Conservation (phyloP, 2,797 vertebrate species). For the Megalops cyprinoides region DNA sequence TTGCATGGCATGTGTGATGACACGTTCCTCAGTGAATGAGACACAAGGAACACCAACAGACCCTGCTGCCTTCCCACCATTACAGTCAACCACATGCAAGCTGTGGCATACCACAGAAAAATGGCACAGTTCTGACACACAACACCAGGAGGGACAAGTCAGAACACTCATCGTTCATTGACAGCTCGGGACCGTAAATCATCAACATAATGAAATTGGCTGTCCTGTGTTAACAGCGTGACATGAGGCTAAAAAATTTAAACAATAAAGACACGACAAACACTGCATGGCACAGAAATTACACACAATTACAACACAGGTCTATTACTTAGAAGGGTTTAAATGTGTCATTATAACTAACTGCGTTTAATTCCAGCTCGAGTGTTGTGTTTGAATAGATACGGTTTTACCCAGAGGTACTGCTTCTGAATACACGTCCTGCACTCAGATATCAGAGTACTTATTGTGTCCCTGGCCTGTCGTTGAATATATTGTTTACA, state of each 20-base stretch:
- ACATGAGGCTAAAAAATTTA: neutral
- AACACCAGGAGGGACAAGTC: neutral
- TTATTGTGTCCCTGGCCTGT: neutral
- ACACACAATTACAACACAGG: neutral
- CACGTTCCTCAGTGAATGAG: too few species aligned
- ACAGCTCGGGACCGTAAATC: neutral
- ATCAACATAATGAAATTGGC: neutral
- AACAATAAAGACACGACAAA: neutral
- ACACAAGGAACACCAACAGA: too few species aligned
- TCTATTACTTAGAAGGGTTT: neutral
- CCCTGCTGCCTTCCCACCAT: too few species aligned
- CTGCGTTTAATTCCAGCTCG: neutral
- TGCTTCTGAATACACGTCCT: neutral
- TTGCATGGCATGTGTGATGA: too few species aligned
- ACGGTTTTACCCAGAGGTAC: neutral
- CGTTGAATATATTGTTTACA: neutral
- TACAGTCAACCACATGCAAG: too few species aligned
- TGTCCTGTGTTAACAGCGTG: neutral
- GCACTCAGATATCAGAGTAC: too few species aligned
- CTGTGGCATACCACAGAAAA: neutral
- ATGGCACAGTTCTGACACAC: neutral
- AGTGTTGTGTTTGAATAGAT: neutral
- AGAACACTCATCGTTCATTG: neutral
- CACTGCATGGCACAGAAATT: neutral
- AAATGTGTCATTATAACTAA: neutral